Percentiles rank a stretch among this genome's conserved stretches.
Conservation (phyloP, 2,888 invertebrate species). For the Tenthredo scrophulariae region DNA sequence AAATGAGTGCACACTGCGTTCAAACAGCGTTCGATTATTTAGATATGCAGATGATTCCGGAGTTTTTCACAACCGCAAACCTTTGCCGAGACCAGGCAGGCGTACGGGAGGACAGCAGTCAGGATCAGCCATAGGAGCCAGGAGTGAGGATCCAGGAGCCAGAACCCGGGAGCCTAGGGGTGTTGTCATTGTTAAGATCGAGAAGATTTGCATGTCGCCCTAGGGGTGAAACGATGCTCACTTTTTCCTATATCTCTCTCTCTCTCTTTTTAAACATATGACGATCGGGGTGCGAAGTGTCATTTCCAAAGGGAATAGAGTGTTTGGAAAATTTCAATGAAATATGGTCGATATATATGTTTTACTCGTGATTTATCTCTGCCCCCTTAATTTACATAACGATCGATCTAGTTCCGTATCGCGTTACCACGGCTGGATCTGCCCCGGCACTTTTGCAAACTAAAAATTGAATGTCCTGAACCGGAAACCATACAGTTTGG, state of each 20-base stretch:
- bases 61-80: slow-evolving; percentile 53
- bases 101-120: slow-evolving; percentile 31
- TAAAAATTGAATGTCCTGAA: neutral
- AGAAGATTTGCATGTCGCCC: slow-evolving; percentile 68
- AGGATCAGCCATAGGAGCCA: slow-evolving; percentile 32
- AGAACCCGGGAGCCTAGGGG: slow-evolving; percentile 20
- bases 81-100: slow-evolving; percentile 26
- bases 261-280: slow-evolving; percentile 42
- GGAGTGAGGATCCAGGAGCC: slow-evolving; percentile 39
- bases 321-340: slow-evolving; percentile 48
- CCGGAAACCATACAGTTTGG: neutral
- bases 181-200: slow-evolving; percentile 65
- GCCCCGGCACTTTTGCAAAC: neutral
- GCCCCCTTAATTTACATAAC: slow-evolving; percentile 32
- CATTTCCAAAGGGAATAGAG: slow-evolving; percentile 47
- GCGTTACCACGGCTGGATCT: neutral
- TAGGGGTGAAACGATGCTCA: slow-evolving; percentile 57
- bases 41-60: slow-evolving; percentile 77
- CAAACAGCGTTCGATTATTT: slow-evolving; percentile 75
- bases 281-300: slow-evolving; percentile 49
- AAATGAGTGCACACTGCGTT: slow-evolving; percentile 50
- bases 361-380: slow-evolving; percentile 47
- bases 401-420: slow-evolving; percentile 47
- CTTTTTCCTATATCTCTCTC: slow-evolving; percentile 58
- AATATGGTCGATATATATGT: slow-evolving; percentile 48